Evolutionary conservation across 2,113 vertebrate species (phyloP).

Genomic region (Pongo abelii): DNA sequence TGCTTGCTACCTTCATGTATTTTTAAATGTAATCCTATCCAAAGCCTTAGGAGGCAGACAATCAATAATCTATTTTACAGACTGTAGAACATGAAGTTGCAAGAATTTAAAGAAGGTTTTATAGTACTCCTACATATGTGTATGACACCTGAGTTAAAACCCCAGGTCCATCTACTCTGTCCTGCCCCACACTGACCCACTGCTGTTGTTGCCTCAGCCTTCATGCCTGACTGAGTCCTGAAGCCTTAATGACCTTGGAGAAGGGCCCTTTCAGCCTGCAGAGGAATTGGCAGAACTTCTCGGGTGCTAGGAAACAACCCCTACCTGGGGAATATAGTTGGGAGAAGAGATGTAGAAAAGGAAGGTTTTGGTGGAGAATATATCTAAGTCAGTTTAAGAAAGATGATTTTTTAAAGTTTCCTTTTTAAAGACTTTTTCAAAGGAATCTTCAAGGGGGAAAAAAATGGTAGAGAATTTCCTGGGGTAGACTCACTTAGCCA

Average conservation of each 20-base stretch:
- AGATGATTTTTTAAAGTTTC: not conserved
- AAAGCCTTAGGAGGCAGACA: not conserved
- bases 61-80: not conserved
- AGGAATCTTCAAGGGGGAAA: not conserved
- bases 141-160: not conserved
- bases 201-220: not conserved
- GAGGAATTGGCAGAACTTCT: not conserved
- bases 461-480: not conserved
- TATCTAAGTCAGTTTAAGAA: not conserved
- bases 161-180: not conserved
- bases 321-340: not conserved
- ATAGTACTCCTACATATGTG: not conserved
- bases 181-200: fast-evolving
- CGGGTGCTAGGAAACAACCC: not conserved
- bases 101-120: not conserved
- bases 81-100: not conserved
- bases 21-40: not conserved
- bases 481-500: not conserved
- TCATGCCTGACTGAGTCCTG: not conserved
- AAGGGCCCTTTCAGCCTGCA: not conserved
- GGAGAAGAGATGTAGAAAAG: not conserved
- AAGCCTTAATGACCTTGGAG: not conserved
- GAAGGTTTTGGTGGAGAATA: not conserved
- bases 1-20: not conserved
- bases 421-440: not conserved